These are phyloP conservation scores for Malthinus seriepunctatus DNA, from an alignment of 2,888 invertebrate genomes.

Conservation along the genomic window DNA sequence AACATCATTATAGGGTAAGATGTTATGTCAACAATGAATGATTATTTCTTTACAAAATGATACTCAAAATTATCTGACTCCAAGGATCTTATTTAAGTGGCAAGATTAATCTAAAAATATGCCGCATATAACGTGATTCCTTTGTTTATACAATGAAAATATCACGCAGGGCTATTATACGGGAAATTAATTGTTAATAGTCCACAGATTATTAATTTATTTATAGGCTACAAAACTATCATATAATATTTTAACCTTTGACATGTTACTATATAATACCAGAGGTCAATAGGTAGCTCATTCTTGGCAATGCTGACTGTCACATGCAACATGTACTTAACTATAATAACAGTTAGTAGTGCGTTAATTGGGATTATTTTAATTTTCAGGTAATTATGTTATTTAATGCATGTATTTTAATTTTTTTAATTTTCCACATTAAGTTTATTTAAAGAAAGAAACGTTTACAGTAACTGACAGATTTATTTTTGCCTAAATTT, in stretches of 20 bases:
- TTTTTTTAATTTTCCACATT: too few relatives aligned
- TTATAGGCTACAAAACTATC: slow-evolving; percentile 15
- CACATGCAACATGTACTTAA: slow-evolving; percentile 33
- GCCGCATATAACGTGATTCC: too few relatives aligned
- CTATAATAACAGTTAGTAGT: slow-evolving; percentile 31
- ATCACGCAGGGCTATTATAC: too few relatives aligned
- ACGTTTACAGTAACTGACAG: too few relatives aligned
- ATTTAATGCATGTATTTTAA: background rate
- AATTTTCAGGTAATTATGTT: slow-evolving; percentile 34
- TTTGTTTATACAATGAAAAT: too few relatives aligned
- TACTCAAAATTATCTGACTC: too few relatives aligned
- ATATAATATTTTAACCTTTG: slow-evolving; percentile 34
- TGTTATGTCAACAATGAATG: background rate
- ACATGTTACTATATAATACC: slow-evolving; percentile 22
- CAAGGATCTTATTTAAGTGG: too few relatives aligned
- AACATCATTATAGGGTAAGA: too few relatives aligned
- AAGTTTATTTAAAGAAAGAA: too few relatives aligned
- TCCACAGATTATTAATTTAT: slow-evolving; percentile 2
- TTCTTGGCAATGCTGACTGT: slow-evolving; percentile 25
- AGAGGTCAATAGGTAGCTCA: slow-evolving; percentile 32
- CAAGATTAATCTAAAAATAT: too few relatives aligned
- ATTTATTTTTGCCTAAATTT: too few relatives aligned
- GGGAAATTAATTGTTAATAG: background rate
- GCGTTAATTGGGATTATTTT: slow-evolving; percentile 27
- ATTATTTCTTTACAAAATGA: background rate